Base-by-base conservation (phyloP, 2,888 invertebrate genomes). In the Amblyteles armatorius region DNA sequence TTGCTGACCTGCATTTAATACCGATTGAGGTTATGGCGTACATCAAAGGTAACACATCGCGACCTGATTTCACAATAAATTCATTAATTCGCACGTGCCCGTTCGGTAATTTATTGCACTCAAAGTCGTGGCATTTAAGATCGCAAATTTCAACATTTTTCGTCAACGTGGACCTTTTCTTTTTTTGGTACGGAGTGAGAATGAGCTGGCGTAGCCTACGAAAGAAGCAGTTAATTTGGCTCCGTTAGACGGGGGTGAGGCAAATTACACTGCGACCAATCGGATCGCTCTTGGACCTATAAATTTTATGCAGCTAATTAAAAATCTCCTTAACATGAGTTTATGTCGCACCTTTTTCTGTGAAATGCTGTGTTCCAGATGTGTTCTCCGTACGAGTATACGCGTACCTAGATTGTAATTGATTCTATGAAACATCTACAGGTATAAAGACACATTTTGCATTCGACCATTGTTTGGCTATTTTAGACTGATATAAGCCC, bases 11-110 rank as follows among this genome's bases (percentile, higher is more conserved):
- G 57, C 57, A 22, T 57, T 19, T 57, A 22, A 57, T 13, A 1
- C n/a, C 11, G 72, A 77, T 78, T 81, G 81, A 84, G 84, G 84
- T 84, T 81, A 84, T 84, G 84, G 63, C 69, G 44, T 69, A 68
- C 52, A 29, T 77, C 33, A 81, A 73, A 81, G 81, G 80, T 84
- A 55, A 67, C 72, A 65, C 67, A 69, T 83, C 57, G 48, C 57
- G 26, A 11, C 57, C 11, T 65, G 44, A 44, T 4, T 16, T 50
- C 33, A 11, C 63, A 50, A 22, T 9, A 57, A 9, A 26, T 60
- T 71, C 50, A 13, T 52, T 36, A 13, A 19, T 67, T 13, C 19
- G 22, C 52, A 52, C 50, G 3, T 22, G 36, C 3, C 19, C n/a
- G 11, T 22, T 55, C 26, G 22, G 19, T 11, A 2, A 11, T 26